Evolutionary conservation across 2,113 vertebrate species (phyloP).

Genomic region (Actinemys pallida): DNA sequence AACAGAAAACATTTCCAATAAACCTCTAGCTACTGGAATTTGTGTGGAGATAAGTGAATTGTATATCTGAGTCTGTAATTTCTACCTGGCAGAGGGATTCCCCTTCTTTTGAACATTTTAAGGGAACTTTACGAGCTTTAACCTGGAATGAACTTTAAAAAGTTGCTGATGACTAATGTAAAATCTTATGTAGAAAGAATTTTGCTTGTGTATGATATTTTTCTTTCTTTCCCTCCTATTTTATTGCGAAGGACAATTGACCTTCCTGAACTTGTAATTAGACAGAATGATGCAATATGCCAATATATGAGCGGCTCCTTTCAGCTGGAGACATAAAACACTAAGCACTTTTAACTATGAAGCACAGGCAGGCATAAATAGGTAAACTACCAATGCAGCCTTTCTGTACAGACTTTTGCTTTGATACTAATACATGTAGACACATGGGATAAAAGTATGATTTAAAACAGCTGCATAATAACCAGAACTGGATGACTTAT

Average conservation of each 20-base stretch:
- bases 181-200: slow-evolving; percentile 40
- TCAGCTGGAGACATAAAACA: neutral
- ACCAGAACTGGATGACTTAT: neutral
- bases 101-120: slow-evolving; percentile 29
- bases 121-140: slow-evolving; percentile 14
- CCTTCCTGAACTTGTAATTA: neutral
- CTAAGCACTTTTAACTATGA: neutral
- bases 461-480: neutral
- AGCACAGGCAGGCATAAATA: neutral
- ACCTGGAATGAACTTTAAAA: slow-evolving; percentile 53
- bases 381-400: neutral
- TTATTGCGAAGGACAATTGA: neutral
- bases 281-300: neutral
- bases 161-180: neutral
- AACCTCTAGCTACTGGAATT: slow-evolving; percentile 22
- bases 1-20: neutral
- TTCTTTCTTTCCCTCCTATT: neutral
- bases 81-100: slow-evolving; percentile 21
- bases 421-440: slow-evolving; percentile 3
- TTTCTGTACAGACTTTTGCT: neutral
- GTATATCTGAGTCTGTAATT: slow-evolving; percentile 56
- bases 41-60: slow-evolving; percentile 56
- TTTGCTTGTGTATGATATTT: neutral
- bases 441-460: neutral
- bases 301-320: neutral